Evolutionary conservation across 2,888 invertebrate species (phyloP).

Genomic region (Scrobipalpa costella): DNA sequence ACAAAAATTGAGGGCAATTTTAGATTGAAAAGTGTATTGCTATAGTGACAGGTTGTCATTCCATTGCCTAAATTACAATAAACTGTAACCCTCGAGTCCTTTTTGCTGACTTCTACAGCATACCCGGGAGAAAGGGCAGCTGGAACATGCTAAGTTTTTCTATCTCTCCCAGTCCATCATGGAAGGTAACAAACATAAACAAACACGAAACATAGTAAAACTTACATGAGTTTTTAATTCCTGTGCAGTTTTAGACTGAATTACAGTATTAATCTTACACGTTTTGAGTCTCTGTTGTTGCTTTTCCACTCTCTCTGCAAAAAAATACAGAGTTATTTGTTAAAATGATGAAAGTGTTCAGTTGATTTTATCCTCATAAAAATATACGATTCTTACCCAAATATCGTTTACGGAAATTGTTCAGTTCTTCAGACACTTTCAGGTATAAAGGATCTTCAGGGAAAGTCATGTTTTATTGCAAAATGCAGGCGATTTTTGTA

Average conservation of each 20-base stretch:
- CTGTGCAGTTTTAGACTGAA: slow-evolving; percentile 57
- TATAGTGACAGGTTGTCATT: too few relatives aligned
- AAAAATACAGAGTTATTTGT: neutral
- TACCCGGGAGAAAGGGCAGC: too few relatives aligned
- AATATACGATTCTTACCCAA: slow-evolving; percentile 1
- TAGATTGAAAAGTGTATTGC: too few relatives aligned
- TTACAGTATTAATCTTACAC: slow-evolving; percentile 58
- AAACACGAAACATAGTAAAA: slow-evolving; percentile 19
- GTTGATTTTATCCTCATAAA: neutral
- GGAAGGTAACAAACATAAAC: too few relatives aligned
- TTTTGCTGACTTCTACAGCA: too few relatives aligned
- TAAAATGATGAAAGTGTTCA: neutral
- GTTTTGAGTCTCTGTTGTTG: slow-evolving; percentile 58
- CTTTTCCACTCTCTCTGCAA: slow-evolving; percentile 60
- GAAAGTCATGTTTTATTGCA: neutral
- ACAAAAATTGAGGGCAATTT: too few relatives aligned
- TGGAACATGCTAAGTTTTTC: too few relatives aligned
- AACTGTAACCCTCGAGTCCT: too few relatives aligned
- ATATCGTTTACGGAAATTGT: slow-evolving; percentile 14
- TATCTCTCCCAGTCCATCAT: too few relatives aligned
- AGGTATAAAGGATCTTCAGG: slow-evolving; percentile 3
- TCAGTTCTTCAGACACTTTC: slow-evolving; percentile 12
- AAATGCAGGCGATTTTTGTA: neutral
- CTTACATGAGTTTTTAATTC: slow-evolving; percentile 63
- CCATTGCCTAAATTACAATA: too few relatives aligned